Conservation (phyloP, 2,888 invertebrate genomes). For the Volucella bombylans region DNA sequence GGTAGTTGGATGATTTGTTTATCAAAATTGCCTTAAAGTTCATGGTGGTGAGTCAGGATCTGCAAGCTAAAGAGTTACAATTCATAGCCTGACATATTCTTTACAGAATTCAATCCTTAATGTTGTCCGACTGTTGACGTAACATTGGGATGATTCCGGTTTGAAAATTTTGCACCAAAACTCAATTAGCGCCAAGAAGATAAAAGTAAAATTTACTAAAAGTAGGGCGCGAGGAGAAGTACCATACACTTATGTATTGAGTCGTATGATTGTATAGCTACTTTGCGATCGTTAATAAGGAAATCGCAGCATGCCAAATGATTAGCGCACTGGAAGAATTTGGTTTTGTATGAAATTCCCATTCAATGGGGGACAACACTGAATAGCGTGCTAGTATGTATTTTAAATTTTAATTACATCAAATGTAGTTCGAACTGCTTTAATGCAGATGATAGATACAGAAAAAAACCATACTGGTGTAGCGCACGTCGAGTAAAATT, state of each 20-base stretch:
- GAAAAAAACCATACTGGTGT: not conserved
- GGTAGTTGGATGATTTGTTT: no score
- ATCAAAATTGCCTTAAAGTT: no score
- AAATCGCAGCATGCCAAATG: slow-evolving; percentile 68
- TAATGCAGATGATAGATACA: slow-evolving; percentile 11
- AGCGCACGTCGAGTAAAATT: slow-evolving; percentile 19
- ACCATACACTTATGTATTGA: slow-evolving; percentile 1
- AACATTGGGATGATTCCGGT: not conserved
- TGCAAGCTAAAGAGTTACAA: no score
- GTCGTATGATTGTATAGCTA: not conserved
- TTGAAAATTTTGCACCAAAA: slow-evolving; percentile 36
- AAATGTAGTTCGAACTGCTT: slow-evolving; percentile 9
- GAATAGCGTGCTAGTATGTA: slow-evolving; percentile 11
- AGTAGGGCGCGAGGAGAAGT: not conserved
- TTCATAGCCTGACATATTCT: no score
- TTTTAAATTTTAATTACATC: slow-evolving; percentile 16
- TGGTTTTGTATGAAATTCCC: slow-evolving; percentile 29
- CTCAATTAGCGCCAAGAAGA: slow-evolving; percentile 59
- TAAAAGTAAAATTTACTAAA: slow-evolving; percentile 27
- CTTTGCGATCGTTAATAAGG: slow-evolving; percentile 65
- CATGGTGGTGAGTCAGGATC: no score
- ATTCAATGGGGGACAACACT: slow-evolving; percentile 18
- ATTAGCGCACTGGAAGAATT: slow-evolving; percentile 52
- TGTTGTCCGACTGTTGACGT: not conserved
- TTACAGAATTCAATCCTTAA: not conserved